These are phyloP conservation scores for Perca flavescens DNA, from an alignment of 2,113 vertebrate genomes.

Conservation along the genomic window DNA sequence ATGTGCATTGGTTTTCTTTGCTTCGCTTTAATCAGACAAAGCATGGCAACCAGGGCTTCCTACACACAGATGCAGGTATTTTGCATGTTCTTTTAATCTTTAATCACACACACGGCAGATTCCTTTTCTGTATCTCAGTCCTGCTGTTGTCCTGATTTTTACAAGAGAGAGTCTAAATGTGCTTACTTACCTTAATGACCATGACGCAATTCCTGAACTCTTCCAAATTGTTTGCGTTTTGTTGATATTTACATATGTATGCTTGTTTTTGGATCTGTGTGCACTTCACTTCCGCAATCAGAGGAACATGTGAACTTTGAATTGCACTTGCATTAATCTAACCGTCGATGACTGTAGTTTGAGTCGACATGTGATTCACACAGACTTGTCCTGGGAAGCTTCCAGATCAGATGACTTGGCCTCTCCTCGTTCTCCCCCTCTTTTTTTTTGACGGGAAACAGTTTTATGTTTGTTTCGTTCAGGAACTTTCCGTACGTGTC, in stretches of 20 bases:
- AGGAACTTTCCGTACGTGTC: conserved; percentile 75
- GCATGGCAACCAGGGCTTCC: background rate
- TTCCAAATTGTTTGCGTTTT: background rate
- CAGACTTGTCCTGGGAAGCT: conserved; percentile 21
- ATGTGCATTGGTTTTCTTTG: background rate
- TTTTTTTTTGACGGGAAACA: conserved; percentile 49
- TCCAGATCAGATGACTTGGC: conserved; percentile 43
- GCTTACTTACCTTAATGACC: background rate
- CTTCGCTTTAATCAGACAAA: background rate
- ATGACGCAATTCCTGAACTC: background rate
- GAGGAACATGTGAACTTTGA: conserved; percentile 1
- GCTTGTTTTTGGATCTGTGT: background rate
- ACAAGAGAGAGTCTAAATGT: conserved; percentile 21
- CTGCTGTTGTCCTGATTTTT: conserved; percentile 25
- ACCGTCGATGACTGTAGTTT: background rate
- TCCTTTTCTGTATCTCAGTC: background rate
- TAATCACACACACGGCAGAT: background rate
- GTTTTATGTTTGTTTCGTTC: conserved; percentile 44
- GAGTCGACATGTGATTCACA: conserved; percentile 36
- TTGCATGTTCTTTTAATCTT: conserved; percentile 17
- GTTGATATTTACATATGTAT: background rate
- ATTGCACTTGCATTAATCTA: background rate
- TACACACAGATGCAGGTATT: conserved; percentile 33
- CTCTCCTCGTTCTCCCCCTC: background rate
- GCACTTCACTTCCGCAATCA: conserved; percentile 1